phyloP scores from a whole-genome alignment of 2,888 invertebrate species.

The Orthosia gracilis region DNA sequence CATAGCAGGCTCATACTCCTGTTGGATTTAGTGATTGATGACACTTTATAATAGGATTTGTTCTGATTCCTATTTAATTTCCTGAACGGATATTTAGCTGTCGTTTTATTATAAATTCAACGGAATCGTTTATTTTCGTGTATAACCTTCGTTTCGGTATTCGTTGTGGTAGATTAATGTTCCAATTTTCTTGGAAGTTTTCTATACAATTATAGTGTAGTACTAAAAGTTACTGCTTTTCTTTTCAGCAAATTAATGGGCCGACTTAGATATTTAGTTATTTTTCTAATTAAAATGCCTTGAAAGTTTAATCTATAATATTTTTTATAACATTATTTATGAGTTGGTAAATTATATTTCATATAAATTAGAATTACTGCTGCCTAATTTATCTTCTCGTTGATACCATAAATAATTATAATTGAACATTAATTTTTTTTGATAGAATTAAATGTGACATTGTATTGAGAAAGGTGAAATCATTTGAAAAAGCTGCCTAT shows the following conservation, averaged over 20 bases:
- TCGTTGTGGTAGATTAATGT: conserved; percentile 43
- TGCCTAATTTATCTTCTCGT: neutral
- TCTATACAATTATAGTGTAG: conserved; percentile 19
- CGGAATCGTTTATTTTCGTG: conserved; percentile 50
- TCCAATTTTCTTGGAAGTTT: conserved; percentile 29
- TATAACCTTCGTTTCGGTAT: conserved; percentile 36
- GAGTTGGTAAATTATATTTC: neutral
- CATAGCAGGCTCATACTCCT: conserved; percentile 66
- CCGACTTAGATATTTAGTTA: neutral
- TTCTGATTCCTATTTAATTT: conserved; percentile 86
- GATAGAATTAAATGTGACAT: neutral
- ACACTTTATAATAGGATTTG: conserved; percentile 85
- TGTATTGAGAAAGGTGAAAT: neutral
- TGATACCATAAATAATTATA: neutral
- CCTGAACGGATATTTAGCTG: conserved; percentile 85
- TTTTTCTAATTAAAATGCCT: conserved; percentile 1
- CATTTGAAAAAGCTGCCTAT: too few species aligned
- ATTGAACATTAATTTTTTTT: neutral
- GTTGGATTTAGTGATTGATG: conserved; percentile 83
- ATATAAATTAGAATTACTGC: neutral
- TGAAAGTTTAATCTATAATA: neutral
- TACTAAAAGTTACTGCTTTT: conserved; percentile 26
- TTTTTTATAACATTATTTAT: neutral
- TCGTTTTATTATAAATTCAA: conserved; percentile 79
- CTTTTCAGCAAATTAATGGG: conserved; percentile 7